phyloP scores from a whole-genome alignment of 2,797 vertebrate genomes.

The Amblyopsis hoosieri region DNA sequence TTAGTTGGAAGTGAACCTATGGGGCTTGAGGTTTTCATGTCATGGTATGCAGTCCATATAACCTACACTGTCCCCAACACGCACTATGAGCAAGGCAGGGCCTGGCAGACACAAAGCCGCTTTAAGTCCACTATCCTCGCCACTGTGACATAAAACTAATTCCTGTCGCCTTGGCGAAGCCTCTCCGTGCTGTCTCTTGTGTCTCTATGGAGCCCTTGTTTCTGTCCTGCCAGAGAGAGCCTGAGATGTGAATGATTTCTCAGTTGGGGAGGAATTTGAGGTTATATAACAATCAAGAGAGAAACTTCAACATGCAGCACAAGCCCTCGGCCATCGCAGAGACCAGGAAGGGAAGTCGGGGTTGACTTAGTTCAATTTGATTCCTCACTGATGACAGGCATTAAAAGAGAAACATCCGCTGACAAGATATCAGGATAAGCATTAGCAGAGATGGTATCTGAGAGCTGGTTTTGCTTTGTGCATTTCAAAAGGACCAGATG shows the following conservation, averaged over 20 bases:
- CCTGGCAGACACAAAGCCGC: constrained; percentile 48
- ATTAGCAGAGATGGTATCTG: constrained; percentile 3
- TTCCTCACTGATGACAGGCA: constrained; percentile 23
- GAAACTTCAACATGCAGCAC: neutral
- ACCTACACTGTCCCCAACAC: constrained; percentile 10
- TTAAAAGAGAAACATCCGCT: constrained; percentile 5
- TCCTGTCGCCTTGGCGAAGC: constrained; percentile 22
- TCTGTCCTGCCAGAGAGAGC: constrained; percentile 4
- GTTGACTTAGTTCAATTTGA: neutral
- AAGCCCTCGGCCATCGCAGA: constrained; percentile 15
- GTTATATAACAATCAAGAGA: constrained; percentile 44
- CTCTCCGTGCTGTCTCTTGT: constrained; percentile 34
- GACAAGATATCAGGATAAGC: constrained; percentile 13
- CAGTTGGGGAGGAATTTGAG: constrained; percentile 12
- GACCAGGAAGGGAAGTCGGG: neutral
- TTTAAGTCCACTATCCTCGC: constrained; percentile 38
- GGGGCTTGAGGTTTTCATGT: constrained; percentile 14
- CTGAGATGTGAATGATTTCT: constrained; percentile 35
- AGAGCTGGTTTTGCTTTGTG: constrained; percentile 13
- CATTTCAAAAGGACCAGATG: neutral
- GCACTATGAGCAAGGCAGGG: constrained; percentile 7
- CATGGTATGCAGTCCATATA: neutral
- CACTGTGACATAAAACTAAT: constrained; percentile 53
- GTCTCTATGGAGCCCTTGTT: constrained; percentile 58
- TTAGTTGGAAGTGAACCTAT: constrained; percentile 4